These are phyloP conservation scores for Australoheros facetus DNA, from an alignment of 2,797 vertebrate species.

Conservation along the genomic window DNA sequence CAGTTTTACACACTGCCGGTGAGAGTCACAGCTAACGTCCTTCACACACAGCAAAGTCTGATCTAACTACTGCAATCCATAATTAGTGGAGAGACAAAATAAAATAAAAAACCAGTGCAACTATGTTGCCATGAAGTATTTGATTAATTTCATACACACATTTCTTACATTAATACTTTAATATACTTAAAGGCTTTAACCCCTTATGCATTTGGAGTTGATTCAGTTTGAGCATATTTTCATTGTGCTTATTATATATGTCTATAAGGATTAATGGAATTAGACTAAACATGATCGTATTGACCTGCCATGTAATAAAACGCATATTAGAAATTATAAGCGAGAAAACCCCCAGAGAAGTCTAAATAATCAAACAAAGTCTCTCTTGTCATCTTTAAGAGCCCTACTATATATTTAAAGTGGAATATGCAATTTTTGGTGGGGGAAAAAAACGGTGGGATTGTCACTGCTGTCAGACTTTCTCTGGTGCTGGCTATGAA, in stretches of 20 bases:
- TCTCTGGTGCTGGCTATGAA: neutral
- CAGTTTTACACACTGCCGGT: no score
- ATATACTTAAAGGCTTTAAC: neutral
- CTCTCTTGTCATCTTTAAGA: fast-evolving
- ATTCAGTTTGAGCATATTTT: neutral
- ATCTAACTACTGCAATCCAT: no score
- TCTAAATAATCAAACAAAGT: fast-evolving
- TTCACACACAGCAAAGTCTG: no score
- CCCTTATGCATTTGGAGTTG: neutral
- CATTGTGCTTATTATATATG: neutral
- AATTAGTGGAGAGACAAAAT: no score
- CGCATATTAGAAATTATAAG: neutral
- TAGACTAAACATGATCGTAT: neutral
- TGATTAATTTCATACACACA: no score
- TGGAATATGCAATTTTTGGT: no score
- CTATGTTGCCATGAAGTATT: no score
- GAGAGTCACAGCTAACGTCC: no score
- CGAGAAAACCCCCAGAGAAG: neutral
- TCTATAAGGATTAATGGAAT: neutral
- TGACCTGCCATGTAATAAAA: neutral
- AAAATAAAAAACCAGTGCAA: no score
- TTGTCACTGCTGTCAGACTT: neutral
- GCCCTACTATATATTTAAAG: no score
- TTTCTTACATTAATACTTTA: no score
- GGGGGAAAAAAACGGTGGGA: neutral